Evolutionary conservation across 2,113 vertebrate genomes (phyloP).

Genomic region (Corydoras maculifer): DNA sequence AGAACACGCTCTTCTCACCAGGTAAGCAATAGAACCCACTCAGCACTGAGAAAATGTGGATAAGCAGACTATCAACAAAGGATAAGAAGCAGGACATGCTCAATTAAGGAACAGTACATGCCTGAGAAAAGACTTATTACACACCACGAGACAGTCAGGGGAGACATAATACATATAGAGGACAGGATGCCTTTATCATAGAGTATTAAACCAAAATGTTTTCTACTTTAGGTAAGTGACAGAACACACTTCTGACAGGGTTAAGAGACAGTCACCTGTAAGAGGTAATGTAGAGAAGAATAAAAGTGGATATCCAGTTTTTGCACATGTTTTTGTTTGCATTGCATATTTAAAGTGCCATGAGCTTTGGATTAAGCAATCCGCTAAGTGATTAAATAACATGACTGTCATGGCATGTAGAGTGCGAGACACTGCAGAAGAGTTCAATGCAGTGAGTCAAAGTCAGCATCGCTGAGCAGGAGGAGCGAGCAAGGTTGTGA

Average conservation of each 20-base stretch:
- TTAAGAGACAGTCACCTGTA: background rate
- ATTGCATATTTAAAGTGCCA: background rate
- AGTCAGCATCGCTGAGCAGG: conserved; percentile 1
- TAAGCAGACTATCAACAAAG: background rate
- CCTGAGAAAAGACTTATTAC: no score
- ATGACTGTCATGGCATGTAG: background rate
- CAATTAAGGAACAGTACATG: no score
- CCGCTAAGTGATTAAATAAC: background rate
- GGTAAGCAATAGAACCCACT: conserved; percentile 24
- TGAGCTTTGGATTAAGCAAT: background rate
- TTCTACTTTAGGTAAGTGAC: conserved; percentile 4
- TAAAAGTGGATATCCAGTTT: no score
- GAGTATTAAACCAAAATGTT: no score
- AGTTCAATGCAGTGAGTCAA: conserved; percentile 8
- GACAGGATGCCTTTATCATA: no score
- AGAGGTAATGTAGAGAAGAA: no score
- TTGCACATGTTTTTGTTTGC: background rate
- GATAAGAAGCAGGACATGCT: conserved; percentile 9
- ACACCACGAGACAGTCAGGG: no score
- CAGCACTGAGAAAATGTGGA: conserved; percentile 10
- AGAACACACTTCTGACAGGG: background rate
- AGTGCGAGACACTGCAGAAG: conserved; percentile 6
- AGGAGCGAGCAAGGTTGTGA: conserved; percentile 11
- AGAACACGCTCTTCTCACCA: conserved; percentile 7
- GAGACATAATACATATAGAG: no score